A percentile compares a stretch with the other conserved stretches of the same genome.
phyloP scores from a whole-genome alignment of 2,797 vertebrate genomes.

The Enteromius argenteus region DNA sequence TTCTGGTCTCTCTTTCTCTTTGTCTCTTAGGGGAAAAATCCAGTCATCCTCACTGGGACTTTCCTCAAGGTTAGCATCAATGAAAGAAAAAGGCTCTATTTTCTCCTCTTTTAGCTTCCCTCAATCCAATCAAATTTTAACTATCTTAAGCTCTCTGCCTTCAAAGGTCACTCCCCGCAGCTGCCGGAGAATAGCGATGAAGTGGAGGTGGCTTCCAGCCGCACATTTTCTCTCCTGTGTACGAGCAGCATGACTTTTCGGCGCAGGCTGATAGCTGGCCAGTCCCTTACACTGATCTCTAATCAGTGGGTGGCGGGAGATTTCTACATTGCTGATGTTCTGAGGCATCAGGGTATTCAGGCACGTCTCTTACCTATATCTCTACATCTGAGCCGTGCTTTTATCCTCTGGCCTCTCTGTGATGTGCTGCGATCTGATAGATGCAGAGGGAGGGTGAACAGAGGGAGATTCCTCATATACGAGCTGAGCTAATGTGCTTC shows the following conservation, averaged over 20 bases:
- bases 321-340: conserved; percentile 13
- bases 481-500: conserved; percentile 30
- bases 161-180: conserved; percentile 74
- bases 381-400: conserved; percentile 21
- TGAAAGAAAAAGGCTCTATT: conserved; percentile 73
- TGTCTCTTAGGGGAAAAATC: conserved; percentile 55
- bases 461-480: conserved; percentile 11
- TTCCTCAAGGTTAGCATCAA: conserved; percentile 76
- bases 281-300: conserved; percentile 24
- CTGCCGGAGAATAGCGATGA: conserved; percentile 74
- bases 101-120: conserved; percentile 60
- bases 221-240: background rate
- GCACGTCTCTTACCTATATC: conserved; percentile 3
- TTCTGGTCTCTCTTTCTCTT: conserved; percentile 44
- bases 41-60: conserved; percentile 62
- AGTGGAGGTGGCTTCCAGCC: conserved; percentile 53
- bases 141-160: conserved; percentile 70
- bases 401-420: conserved; percentile 26
- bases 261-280: background rate
- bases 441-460: conserved; percentile 1
- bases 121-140: conserved; percentile 76
- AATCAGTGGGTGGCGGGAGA: conserved; percentile 10
- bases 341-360: background rate
- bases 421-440: conserved; percentile 31
- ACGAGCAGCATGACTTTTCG: background rate